Base-by-base conservation (phyloP, 1,140 invertebrate genomes). In the Sitophilus oryzae region DNA sequence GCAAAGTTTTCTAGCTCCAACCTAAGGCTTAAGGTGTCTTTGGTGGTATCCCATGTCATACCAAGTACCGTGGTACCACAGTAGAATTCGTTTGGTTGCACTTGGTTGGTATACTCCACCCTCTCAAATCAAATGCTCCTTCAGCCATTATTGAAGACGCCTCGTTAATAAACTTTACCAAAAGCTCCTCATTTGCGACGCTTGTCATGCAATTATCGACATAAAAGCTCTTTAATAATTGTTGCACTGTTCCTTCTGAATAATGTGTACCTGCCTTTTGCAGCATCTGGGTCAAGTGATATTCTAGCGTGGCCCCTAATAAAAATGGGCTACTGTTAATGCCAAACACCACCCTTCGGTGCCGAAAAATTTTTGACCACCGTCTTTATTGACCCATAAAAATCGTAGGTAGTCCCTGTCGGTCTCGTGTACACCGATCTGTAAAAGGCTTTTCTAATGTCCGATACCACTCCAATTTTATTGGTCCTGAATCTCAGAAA, bases 351-450 rank as follows among this genome's bases (percentile, higher is more conserved):
- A 56, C 72, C 61, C 20, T 63, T 35, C 42, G 56, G 67, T 51
- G 63, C 45, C 36, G 35, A 38, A 0, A 65, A 20, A 34, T n/a
- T 14, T 40, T 22, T 20, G 6, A 22, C 22, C 35, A 2, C 34
- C 43, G 15, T 50, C 16, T 19, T 48, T n/a, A 25, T 42, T 1
- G 56, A 51, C 48, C 70, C 72, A 74, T 2, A 74, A 38, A 52
- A 73, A 73, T n/a, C 65, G 42, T 0, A 72, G 20, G 53, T 57
- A 63, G 38, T 72, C 60, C 19, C 71, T 22, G 46, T 75, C 67
- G 4, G 54, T 34, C 20, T 49, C 18, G 40, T 21, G 2, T 16
- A 69, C 16, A 9, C 19, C 37, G n/a, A 77, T 71, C 54, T 73
- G 67, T 9, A 72, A 53, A 64, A 76, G 1, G n/a, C n/a, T n/a